A percentile compares a stretch with the other conserved stretches of the same genome.
phyloP scores from a whole-genome alignment of 2,113 vertebrate genomes.

The Hemicordylus capensis region DNA sequence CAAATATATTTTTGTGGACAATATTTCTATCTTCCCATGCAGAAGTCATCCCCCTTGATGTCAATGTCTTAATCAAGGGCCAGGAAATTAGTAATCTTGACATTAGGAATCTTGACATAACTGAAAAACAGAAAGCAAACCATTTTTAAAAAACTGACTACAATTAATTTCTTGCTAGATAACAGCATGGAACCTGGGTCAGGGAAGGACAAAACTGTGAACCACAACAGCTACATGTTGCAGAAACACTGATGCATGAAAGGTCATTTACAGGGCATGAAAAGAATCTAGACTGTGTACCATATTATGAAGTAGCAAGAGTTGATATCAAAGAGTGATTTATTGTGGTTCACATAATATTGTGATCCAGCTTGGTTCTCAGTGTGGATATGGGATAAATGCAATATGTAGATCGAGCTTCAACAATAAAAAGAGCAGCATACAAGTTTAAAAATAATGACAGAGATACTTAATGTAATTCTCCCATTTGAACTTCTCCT shows the following conservation, averaged over 20 bases:
- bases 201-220: conserved; percentile 8
- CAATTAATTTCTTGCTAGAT: conserved; percentile 4
- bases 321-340: conserved; percentile 51
- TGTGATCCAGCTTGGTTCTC: too few species aligned
- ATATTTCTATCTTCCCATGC: background rate
- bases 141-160: conserved; percentile 24
- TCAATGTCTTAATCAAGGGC: background rate
- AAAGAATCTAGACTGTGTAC: conserved; percentile 28
- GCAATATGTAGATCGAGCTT: too few species aligned
- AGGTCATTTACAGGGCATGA: conserved; percentile 44
- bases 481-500: too few species aligned
- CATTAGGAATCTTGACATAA: background rate
- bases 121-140: background rate
- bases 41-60: background rate
- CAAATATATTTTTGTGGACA: background rate
- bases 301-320: conserved; percentile 44
- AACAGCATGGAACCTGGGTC: background rate
- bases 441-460: too few species aligned
- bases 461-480: too few species aligned
- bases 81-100: background rate
- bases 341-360: conserved; percentile 49
- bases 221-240: conserved; percentile 23
- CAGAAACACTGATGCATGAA: conserved; percentile 38
- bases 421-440: too few species aligned
- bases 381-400: too few species aligned